These are phyloP conservation scores for Typhlichthys eigenmanni DNA, from an alignment of 2,797 vertebrate genomes.

Conservation along the genomic window DNA sequence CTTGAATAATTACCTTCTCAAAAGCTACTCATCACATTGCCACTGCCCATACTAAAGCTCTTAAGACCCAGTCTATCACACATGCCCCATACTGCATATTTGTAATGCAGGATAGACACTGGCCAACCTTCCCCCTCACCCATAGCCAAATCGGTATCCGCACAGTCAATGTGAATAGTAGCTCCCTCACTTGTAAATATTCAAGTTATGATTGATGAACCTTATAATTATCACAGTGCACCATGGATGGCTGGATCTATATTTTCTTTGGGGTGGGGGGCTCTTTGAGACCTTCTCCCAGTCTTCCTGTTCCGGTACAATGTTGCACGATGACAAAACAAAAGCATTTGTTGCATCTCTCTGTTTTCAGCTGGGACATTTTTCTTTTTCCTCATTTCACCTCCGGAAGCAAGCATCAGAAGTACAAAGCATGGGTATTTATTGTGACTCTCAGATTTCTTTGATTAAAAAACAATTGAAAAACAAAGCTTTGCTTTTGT, in stretches of 20 bases:
- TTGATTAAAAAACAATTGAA: conserved; percentile 77
- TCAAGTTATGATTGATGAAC: conserved; percentile 76
- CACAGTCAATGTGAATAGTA: conserved; percentile 15
- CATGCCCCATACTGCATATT: conserved; percentile 10
- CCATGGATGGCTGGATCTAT: conserved; percentile 70
- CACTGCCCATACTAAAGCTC: conserved; percentile 18
- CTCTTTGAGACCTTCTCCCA: conserved; percentile 50
- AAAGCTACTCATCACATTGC: conserved; percentile 12
- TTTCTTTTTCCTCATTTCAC: conserved; percentile 51
- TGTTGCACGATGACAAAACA: conserved; percentile 69
- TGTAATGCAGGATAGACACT: conserved; percentile 10
- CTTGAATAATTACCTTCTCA: conserved; percentile 17
- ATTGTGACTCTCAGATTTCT: conserved; percentile 84
- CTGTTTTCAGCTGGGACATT: conserved; percentile 58
- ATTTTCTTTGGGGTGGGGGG: conserved; percentile 72
- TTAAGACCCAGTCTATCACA: conserved; percentile 19
- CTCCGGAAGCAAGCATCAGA: conserved; percentile 63
- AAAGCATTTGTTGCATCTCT: conserved; percentile 58
- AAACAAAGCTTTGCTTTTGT: conserved; percentile 22
- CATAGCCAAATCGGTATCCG: conserved; percentile 6
- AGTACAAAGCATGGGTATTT: conserved; percentile 84
- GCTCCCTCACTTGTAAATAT: conserved; percentile 82
- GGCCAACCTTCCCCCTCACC: neutral
- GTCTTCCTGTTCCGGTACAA: conserved; percentile 65
- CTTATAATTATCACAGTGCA: conserved; percentile 68